These are phyloP conservation scores for Hoplostethus mediterraneus DNA, from an alignment of 2,797 vertebrate species.

Conservation along the genomic window DNA sequence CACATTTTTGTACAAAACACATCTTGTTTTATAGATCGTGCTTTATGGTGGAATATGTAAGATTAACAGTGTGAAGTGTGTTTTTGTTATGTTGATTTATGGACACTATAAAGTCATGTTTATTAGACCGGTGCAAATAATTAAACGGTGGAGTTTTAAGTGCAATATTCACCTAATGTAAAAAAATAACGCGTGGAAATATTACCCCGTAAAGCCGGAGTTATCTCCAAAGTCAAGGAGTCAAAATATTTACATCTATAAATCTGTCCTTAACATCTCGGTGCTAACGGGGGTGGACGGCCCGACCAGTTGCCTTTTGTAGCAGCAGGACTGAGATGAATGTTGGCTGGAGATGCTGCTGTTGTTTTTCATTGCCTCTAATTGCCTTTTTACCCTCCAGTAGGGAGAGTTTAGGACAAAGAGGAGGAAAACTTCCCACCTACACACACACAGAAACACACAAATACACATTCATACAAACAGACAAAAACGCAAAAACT, in stretches of 20 bases:
- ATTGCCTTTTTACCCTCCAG: slow-evolving; percentile 67
- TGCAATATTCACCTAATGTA: slow-evolving; percentile 96
- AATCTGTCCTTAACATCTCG: slow-evolving; percentile 91
- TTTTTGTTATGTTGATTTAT: slow-evolving; percentile 98
- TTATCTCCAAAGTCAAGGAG: slow-evolving; percentile 94
- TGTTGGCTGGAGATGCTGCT: slow-evolving; percentile 83
- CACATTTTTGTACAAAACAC: slow-evolving; percentile 97
- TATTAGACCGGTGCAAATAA: slow-evolving; percentile 98
- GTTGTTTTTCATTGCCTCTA: slow-evolving; percentile 82
- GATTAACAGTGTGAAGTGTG: slow-evolving; percentile 96
- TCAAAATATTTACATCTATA: slow-evolving; percentile 95
- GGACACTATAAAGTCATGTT: slow-evolving; percentile 93
- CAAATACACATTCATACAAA: slow-evolving; percentile 1
- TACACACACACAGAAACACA: slow-evolving; percentile 3
- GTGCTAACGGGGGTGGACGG: slow-evolving; percentile 82
- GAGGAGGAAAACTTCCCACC: slow-evolving; percentile 56
- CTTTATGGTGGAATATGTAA: slow-evolving; percentile 97
- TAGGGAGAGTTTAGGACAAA: slow-evolving; percentile 68
- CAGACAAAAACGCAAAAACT: not conserved
- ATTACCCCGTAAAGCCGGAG: slow-evolving; percentile 92
- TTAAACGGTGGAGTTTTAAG: slow-evolving; percentile 98
- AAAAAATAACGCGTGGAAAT: slow-evolving; percentile 92
- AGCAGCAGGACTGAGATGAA: slow-evolving; percentile 85
- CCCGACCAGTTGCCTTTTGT: slow-evolving; percentile 86
- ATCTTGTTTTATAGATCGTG: slow-evolving; percentile 92